Percentiles rank a stretch among this genome's conserved stretches.
These are phyloP conservation scores for Neria commutata DNA, from an alignment of 2,888 invertebrate species.

Conservation along the genomic window DNA sequence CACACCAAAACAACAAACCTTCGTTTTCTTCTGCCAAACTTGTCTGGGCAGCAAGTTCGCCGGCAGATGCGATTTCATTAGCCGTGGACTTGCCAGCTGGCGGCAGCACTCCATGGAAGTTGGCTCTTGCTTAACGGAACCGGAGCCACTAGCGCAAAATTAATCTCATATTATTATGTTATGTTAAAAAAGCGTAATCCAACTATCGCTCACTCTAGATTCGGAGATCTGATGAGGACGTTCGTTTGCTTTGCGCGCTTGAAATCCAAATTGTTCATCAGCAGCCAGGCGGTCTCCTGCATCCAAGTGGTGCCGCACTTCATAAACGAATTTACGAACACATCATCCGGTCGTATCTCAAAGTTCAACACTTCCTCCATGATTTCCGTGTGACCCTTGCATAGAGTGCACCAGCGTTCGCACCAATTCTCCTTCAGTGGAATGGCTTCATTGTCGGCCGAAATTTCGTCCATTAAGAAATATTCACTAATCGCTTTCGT, in stretches of 20 bases:
- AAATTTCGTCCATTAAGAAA: conserved; percentile 19
- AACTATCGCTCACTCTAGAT: conserved; percentile 38
- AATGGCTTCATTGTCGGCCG: conserved; percentile 18
- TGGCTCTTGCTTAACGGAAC: fast-evolving
- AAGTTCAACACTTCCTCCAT: background rate
- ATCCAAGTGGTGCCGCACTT: conserved; percentile 44
- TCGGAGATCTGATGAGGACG: conserved; percentile 10
- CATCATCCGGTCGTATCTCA: conserved; percentile 29
- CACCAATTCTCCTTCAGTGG: conserved; percentile 28
- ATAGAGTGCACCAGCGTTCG: conserved; percentile 25
- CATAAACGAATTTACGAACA: conserved; percentile 37
- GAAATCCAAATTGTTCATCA: conserved; percentile 40
- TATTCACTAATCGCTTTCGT: too few relatives aligned
- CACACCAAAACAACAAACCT: conserved; percentile 57
- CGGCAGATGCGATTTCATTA: conserved; percentile 1
- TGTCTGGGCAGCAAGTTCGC: background rate
- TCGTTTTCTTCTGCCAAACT: background rate
- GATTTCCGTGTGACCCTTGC: conserved; percentile 14
- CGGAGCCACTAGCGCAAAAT: background rate
- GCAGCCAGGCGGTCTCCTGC: conserved; percentile 40
- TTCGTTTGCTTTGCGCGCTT: conserved; percentile 24
- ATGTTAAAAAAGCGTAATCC: background rate
- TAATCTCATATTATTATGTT: too few relatives aligned
- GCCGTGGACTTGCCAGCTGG: background rate
- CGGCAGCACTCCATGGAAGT: conserved; percentile 9